Evolutionary conservation across 64 coral and sea anemone species (phyloP).

Genomic region (Pocillopora damicornis): DNA sequence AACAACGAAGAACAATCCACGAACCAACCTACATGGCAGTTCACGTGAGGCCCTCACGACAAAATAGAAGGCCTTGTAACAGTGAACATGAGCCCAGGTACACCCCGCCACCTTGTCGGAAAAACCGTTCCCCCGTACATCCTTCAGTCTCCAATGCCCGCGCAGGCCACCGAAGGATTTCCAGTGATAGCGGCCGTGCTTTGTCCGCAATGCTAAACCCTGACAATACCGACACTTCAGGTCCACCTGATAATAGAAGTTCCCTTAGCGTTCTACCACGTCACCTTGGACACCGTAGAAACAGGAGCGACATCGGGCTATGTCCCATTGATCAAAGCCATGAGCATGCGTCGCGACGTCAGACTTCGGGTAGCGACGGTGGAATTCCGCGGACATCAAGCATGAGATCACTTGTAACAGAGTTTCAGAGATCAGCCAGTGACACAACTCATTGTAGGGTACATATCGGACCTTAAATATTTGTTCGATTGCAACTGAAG

Average conservation of each 20-base stretch:
- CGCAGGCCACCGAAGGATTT: background rate
- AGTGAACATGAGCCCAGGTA: background rate
- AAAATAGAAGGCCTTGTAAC: background rate
- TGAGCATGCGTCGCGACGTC: background rate
- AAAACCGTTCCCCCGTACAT: background rate
- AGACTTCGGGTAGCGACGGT: background rate
- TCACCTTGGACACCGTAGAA: conserved; percentile 3
- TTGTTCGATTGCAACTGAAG: no score
- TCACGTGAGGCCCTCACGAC: background rate
- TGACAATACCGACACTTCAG: background rate
- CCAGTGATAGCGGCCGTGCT: background rate
- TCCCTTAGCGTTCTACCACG: background rate
- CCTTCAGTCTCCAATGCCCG: background rate
- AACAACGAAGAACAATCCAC: background rate
- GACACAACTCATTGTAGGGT: conserved; percentile 5
- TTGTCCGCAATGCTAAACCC: background rate
- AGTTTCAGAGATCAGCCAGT: conserved; percentile 1
- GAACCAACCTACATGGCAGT: background rate
- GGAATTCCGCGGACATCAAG: conserved; percentile 1
- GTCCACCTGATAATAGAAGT: background rate
- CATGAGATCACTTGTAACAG: background rate
- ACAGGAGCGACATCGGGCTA: background rate
- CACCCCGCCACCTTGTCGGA: background rate
- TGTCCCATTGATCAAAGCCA: background rate
- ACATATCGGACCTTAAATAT: background rate